A percentile compares a stretch with the other conserved stretches of the same genome.
These are phyloP conservation scores for Phymastichus coffea DNA, from an alignment of 1,140 invertebrate species.

Conservation along the genomic window DNA sequence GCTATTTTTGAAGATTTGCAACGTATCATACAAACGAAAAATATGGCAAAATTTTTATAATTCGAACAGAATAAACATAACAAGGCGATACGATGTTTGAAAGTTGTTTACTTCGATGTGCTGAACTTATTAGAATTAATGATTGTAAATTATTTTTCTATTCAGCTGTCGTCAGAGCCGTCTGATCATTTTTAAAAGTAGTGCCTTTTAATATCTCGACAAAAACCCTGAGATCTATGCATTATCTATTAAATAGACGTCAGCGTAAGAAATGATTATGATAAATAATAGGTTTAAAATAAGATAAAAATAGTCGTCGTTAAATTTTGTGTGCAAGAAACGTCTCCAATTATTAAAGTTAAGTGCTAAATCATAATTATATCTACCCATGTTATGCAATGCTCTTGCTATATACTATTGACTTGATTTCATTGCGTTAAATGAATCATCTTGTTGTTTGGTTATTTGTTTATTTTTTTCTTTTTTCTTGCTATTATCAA, in stretches of 20 bases:
- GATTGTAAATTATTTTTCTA: constrained; percentile 9
- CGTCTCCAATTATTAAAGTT: constrained; percentile 8
- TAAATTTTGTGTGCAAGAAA: too few species aligned
- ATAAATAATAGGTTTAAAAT: too few species aligned
- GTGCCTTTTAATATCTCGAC: constrained; percentile 25
- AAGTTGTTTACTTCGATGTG: neutral
- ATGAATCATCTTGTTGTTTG: constrained; percentile 51
- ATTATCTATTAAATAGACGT: too few species aligned
- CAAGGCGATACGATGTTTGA: neutral
- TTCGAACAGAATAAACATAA: neutral
- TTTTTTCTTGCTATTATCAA: neutral
- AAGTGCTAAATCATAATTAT: constrained; percentile 8
- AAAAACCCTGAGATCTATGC: too few species aligned
- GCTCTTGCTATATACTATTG: constrained; percentile 33
- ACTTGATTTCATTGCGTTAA: constrained; percentile 53
- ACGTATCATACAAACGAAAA: neutral
- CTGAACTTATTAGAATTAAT: constrained; percentile 12
- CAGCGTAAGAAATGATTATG: too few species aligned
- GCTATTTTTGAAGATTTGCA: neutral
- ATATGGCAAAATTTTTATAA: neutral
- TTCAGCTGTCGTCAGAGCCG: neutral
- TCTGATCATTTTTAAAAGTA: neutral
- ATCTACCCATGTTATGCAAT: constrained; percentile 1
- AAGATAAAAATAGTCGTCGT: too few species aligned
- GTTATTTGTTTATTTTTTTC: constrained; percentile 40